phyloP scores from a whole-genome alignment of 2,888 invertebrate species.

The Sesamia inferens region DNA sequence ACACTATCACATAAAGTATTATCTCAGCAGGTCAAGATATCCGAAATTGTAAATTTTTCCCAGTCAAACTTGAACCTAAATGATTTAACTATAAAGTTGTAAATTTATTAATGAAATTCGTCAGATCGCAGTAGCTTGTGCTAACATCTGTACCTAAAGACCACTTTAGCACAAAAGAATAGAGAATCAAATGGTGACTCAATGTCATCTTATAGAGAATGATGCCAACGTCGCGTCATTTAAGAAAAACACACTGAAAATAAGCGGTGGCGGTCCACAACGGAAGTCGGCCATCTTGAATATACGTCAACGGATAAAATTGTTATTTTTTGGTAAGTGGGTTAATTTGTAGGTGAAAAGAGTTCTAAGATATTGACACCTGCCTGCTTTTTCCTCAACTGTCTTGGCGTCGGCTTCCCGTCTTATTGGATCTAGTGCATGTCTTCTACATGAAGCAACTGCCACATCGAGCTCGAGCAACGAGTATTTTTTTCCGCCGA shows the following conservation, averaged over 20 bases:
- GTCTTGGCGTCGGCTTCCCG: not conserved
- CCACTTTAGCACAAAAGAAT: constrained; percentile 50
- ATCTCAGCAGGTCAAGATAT: not conserved
- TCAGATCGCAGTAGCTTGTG: no score
- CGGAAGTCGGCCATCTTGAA: constrained; percentile 71
- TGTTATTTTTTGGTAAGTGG: constrained; percentile 38
- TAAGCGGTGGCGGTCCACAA: constrained; percentile 67
- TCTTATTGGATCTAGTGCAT: not conserved
- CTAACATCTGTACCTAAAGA: not conserved
- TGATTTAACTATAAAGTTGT: no score
- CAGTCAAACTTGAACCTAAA: no score
- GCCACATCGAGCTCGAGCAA: no score
- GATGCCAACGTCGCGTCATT: constrained; percentile 62
- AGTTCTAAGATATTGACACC: not conserved
- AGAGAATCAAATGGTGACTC: constrained; percentile 42
- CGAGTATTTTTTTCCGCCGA: no score
- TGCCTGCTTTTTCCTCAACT: not conserved
- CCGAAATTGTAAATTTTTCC: no score
- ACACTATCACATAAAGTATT: constrained; percentile 31
- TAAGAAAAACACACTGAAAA: constrained; percentile 73
- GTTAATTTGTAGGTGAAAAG: constrained; percentile 18
- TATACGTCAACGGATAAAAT: constrained; percentile 65
- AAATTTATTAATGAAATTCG: no score
- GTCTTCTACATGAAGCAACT: no score
- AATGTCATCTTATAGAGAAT: constrained; percentile 58